Percentiles rank a stretch among this genome's conserved stretches.
Conservation (phyloP, 37 sponge, comb jelly and placozoan species). For the Crambe crambe region DNA sequence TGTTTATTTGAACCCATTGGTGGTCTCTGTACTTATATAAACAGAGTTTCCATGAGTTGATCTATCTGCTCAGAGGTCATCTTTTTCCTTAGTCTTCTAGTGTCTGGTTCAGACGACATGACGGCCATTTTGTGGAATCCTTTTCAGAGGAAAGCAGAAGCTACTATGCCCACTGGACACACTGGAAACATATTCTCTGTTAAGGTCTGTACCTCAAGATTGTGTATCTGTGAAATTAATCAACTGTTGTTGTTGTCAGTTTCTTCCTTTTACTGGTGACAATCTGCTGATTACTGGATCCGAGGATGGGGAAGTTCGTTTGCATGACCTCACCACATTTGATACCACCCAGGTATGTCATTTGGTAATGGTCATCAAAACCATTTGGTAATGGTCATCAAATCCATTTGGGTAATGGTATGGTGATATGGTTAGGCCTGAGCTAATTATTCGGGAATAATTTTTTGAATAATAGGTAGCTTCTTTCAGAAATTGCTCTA, state of each 20-base stretch:
- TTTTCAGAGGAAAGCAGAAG: background rate
- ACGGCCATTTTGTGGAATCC: conserved; percentile 73
- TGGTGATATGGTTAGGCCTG: too few species aligned
- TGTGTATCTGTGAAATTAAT: background rate
- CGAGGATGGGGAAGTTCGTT: conserved; percentile 77
- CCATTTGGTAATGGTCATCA: too few species aligned
- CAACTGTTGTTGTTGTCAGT: conserved; percentile 29
- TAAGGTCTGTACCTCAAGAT: conserved; percentile 46
- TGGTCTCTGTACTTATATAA: background rate
- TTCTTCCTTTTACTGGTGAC: conserved; percentile 71
- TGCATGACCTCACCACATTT: conserved; percentile 63
- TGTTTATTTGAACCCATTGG: too few species aligned
- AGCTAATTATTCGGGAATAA: too few species aligned
- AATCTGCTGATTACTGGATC: conserved; percentile 69
- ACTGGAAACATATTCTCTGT: conserved; percentile 90
- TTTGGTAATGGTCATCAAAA: too few species aligned
- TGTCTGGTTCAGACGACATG: conserved; percentile 90
- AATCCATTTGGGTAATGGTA: too few species aligned
- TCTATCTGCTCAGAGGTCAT: too few species aligned
- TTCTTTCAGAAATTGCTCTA: too few species aligned
- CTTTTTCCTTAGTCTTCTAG: conserved; percentile 60
- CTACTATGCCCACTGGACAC: conserved; percentile 74
- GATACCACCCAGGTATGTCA: conserved; percentile 41
- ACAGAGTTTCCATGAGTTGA: too few species aligned
- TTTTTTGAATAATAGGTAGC: too few species aligned